Evolutionary conservation across 2,797 vertebrate species (phyloP).

Genomic region (Nyctibius grandis): DNA sequence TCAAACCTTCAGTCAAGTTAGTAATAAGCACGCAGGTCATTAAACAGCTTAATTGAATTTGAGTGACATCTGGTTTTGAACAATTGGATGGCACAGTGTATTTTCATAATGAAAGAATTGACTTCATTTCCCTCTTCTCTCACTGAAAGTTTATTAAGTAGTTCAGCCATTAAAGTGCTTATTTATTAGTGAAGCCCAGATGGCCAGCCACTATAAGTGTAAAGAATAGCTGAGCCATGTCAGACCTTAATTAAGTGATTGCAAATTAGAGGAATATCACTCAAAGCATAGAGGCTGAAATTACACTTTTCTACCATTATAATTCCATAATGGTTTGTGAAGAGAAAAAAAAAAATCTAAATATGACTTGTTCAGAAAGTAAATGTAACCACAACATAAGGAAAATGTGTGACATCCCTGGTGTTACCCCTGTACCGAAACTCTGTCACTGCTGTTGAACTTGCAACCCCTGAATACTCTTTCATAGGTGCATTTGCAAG

Average conservation of each 20-base stretch:
- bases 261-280: conserved; percentile 21
- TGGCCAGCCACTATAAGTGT: conserved; percentile 1
- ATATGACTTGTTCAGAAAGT: background rate
- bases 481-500: background rate
- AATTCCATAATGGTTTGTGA: background rate
- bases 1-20: conserved; percentile 17
- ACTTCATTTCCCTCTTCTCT: conserved; percentile 36
- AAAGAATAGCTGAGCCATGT: conserved; percentile 48
- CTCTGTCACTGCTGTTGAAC: background rate
- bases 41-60: conserved; percentile 51
- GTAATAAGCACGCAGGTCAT: conserved; percentile 11
- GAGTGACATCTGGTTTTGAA: conserved; percentile 53
- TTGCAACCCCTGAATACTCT: background rate
- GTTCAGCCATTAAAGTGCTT: conserved; percentile 28
- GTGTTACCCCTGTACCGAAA: background rate
- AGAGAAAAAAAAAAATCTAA: background rate
- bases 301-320: background rate
- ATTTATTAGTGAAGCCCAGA: conserved; percentile 33
- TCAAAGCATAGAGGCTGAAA: background rate
- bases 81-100: conserved; percentile 17
- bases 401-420: background rate
- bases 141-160: conserved; percentile 44
- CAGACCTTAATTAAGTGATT: conserved; percentile 44
- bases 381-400: background rate
- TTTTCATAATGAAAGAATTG: conserved; percentile 47